phyloP scores from a whole-genome alignment of 2,888 invertebrate species.

The Xiphydria camelus region DNA sequence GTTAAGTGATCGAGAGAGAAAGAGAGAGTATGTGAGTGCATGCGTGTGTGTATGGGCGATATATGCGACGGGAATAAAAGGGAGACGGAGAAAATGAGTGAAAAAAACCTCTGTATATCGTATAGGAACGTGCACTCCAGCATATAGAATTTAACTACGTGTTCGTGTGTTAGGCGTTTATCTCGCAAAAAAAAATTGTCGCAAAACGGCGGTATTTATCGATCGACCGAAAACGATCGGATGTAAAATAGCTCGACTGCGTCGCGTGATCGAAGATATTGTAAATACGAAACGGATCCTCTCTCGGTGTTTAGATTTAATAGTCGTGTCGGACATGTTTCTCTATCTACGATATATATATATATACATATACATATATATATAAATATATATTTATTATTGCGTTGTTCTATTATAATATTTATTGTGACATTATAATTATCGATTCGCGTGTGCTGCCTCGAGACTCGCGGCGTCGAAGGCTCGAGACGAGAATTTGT shows the following conservation, averaged over 20 bases:
- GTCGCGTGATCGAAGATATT: constrained; percentile 18
- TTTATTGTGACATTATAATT: constrained; percentile 53
- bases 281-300: constrained; percentile 46
- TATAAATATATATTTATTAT: constrained; percentile 52
- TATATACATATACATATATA: constrained; percentile 33
- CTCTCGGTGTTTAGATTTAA: constrained; percentile 47
- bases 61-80: constrained; percentile 7
- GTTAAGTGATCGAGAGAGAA: background rate
- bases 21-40: background rate
- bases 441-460: too few species aligned
- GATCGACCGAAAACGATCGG: constrained; percentile 22
- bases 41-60: constrained; percentile 2
- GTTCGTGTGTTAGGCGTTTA: constrained; percentile 14
- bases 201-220: constrained; percentile 15
- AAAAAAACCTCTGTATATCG: constrained; percentile 18
- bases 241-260: background rate
- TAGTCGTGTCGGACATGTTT: constrained; percentile 55
- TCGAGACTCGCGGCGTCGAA: too few species aligned
- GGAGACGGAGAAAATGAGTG: constrained; percentile 1
- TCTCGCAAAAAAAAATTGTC: too few species aligned
- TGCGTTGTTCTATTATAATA: constrained; percentile 57
- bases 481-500: too few species aligned
- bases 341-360: constrained; percentile 48
- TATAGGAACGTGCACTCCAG: constrained; percentile 15
- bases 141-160: constrained; percentile 12